Evolutionary conservation across 1,140 invertebrate species (phyloP).

Genomic region (Nephotettix cincticeps): DNA sequence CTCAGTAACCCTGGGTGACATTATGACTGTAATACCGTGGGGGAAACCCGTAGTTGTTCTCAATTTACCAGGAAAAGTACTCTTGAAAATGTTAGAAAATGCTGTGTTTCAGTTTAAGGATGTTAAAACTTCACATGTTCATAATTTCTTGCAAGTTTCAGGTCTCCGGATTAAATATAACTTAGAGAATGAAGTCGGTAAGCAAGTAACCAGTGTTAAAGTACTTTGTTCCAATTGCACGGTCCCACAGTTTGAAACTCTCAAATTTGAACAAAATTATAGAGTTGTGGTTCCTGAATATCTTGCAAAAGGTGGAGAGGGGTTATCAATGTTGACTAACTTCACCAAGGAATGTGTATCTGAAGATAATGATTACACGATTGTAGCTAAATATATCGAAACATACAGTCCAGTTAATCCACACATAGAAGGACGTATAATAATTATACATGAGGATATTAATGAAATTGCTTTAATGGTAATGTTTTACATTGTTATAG

Average conservation of each 20-base stretch:
- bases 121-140: neutral
- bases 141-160: conserved; percentile 30
- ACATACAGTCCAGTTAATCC: no score
- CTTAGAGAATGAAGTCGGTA: conserved; percentile 37
- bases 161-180: conserved; percentile 13
- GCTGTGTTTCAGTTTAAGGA: conserved; percentile 29
- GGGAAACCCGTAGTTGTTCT: conserved; percentile 53
- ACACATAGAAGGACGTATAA: no score
- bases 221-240: conserved; percentile 54
- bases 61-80: conserved; percentile 48
- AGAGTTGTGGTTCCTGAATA: conserved; percentile 52
- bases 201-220: conserved; percentile 52
- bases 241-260: conserved; percentile 49
- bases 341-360: no score
- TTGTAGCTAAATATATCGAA: no score
- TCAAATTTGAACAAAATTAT: conserved; percentile 48
- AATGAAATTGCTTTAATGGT: no score
- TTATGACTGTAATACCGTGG: conserved; percentile 59
- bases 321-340: no score
- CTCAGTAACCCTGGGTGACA: conserved; percentile 55
- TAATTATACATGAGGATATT: no score
- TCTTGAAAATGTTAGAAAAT: conserved; percentile 31
- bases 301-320: conserved; percentile 55
- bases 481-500: no score
- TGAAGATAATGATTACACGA: no score